A percentile compares a stretch with the other conserved stretches of the same genome.
Evolutionary conservation across 2,113 vertebrate species (phyloP).

Genomic region (Poeciliopsis occidentalis): DNA sequence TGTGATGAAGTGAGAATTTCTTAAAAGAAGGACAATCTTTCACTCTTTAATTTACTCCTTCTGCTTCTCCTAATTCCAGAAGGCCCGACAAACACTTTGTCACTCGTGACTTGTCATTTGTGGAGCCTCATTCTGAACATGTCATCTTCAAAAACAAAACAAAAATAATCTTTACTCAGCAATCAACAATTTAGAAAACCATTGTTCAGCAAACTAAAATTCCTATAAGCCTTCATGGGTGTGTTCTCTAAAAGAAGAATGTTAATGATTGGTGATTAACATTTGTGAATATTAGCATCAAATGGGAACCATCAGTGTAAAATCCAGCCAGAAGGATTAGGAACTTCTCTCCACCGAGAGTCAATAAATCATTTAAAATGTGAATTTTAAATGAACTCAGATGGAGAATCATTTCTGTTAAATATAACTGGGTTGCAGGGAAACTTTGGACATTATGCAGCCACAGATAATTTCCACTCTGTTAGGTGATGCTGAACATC

Average conservation of each 20-base stretch:
- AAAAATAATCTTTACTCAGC: too few species aligned
- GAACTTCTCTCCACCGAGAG: background rate
- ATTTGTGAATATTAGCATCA: constrained; percentile 7
- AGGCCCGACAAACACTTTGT: too few species aligned
- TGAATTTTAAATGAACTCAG: constrained; percentile 7
- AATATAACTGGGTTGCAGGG: constrained; percentile 6
- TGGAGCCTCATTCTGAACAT: too few species aligned
- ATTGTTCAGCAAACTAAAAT: background rate
- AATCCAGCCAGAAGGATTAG: constrained; percentile 12
- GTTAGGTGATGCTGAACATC: constrained; percentile 13
- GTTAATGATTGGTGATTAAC: background rate
- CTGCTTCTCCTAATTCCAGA: too few species aligned
- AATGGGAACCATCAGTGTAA: constrained; percentile 11
- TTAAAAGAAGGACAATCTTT: too few species aligned
- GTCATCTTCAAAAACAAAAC: too few species aligned
- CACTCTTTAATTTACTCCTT: too few species aligned
- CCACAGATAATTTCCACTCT: constrained; percentile 1
- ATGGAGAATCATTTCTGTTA: background rate
- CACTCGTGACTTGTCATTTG: too few species aligned
- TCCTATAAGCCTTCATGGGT: background rate
- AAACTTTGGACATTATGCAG: constrained; percentile 7
- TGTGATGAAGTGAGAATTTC: too few species aligned
- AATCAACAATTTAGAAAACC: too few species aligned
- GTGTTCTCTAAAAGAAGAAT: background rate
- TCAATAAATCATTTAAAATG: constrained; percentile 2